Conservation (phyloP, 2,888 invertebrate species). For the Drosophila yooni region DNA sequence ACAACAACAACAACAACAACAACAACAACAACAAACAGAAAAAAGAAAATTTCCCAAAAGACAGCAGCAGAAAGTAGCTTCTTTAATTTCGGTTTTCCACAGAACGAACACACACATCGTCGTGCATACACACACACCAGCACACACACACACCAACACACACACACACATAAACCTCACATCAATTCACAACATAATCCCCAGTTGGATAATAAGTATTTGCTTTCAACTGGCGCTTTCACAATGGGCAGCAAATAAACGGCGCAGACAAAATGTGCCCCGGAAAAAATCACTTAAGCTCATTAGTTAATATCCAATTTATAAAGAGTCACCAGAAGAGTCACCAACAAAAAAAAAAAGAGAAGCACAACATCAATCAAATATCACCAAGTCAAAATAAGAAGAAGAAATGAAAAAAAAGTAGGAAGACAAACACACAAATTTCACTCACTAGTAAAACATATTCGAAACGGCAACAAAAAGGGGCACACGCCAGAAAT, state of each 20-base stretch:
- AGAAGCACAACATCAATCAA: constrained; percentile 69
- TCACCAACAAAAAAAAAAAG: constrained; percentile 14
- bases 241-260: constrained; percentile 28
- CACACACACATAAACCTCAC: background rate
- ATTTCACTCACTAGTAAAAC: constrained; percentile 75
- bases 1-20: too few relatives aligned
- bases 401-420: constrained; percentile 3
- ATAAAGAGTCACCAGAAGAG: constrained; percentile 48
- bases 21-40: background rate
- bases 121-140: background rate
- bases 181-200: constrained; percentile 1
- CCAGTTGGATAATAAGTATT: constrained; percentile 27
- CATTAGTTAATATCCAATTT: constrained; percentile 80
- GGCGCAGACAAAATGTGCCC: constrained; percentile 30
- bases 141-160: background rate
- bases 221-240: constrained; percentile 62
- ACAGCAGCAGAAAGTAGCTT: constrained; percentile 6
- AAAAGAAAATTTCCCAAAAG: constrained; percentile 28
- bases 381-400: constrained; percentile 40
- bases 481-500: constrained; percentile 56
- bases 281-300: constrained; percentile 71
- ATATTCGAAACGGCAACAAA: constrained; percentile 53
- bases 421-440: constrained; percentile 24
- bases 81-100: constrained; percentile 43
- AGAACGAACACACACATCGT: constrained; percentile 55